Evolutionary conservation across 1,140 invertebrate genomes (phyloP).

Genomic region (Drosophila triauraria): DNA sequence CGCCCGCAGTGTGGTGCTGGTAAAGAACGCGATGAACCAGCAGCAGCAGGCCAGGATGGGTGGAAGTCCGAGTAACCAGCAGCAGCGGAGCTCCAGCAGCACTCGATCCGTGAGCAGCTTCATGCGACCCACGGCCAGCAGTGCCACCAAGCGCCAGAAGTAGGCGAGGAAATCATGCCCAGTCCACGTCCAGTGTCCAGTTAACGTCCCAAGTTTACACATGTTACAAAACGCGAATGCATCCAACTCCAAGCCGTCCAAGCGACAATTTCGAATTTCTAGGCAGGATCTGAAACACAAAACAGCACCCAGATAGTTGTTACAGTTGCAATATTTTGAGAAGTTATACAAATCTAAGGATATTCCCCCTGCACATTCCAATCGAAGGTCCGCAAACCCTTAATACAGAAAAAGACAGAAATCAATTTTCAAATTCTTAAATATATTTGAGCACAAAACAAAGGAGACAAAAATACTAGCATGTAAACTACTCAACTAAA

Average conservation of each 20-base stretch:
- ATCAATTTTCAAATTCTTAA: slow-evolving; percentile 59
- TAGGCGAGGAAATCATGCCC: slow-evolving; percentile 14
- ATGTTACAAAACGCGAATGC: slow-evolving; percentile 67
- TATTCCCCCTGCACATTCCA: slow-evolving; percentile 67
- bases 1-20: slow-evolving; percentile 75
- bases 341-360: slow-evolving; percentile 45
- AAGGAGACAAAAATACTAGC: slow-evolving; percentile 61
- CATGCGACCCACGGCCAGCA: slow-evolving; percentile 87
- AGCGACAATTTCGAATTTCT: slow-evolving; percentile 75
- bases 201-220: slow-evolving; percentile 71
- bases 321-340: slow-evolving; percentile 64
- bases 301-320: slow-evolving; percentile 49
- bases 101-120: slow-evolving; percentile 85
- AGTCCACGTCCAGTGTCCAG: slow-evolving; percentile 47
- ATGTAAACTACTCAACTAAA: slow-evolving; percentile 68
- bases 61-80: slow-evolving; percentile 42
- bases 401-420: slow-evolving; percentile 49
- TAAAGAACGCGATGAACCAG: slow-evolving; percentile 74
- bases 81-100: slow-evolving; percentile 51
- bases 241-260: slow-evolving; percentile 78
- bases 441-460: slow-evolving; percentile 72
- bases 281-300: slow-evolving; percentile 63
- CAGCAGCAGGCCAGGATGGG: slow-evolving; percentile 54
- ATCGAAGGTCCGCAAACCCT: slow-evolving; percentile 25
- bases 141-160: slow-evolving; percentile 85